A percentile compares a stretch with the other conserved stretches of the same genome.
Conservation (phyloP, 2,113 vertebrate genomes). For the Dicrurus megarhynchus region DNA sequence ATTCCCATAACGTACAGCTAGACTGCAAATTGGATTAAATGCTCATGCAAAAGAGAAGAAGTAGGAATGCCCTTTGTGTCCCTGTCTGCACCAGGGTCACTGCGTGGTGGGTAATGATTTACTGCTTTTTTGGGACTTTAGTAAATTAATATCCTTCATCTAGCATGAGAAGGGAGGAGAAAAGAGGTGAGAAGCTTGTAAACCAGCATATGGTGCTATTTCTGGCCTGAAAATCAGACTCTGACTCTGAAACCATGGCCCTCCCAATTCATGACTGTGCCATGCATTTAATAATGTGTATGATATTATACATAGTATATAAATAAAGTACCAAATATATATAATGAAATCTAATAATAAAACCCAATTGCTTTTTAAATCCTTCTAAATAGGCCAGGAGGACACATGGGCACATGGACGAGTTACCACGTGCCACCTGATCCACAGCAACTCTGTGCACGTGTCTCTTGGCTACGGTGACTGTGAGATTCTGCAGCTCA, state of each 20-base stretch:
- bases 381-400: not conserved
- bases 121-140: not conserved
- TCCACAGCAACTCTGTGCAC: not conserved
- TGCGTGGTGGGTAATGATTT: not conserved
- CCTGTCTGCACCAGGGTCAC: not conserved
- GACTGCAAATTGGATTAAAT: not conserved
- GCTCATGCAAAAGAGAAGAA: not conserved
- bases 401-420: not conserved
- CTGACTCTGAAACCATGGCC: not conserved
- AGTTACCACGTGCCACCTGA: not conserved
- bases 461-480: not conserved
- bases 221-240: not conserved
- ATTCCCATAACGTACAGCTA: not conserved
- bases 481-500: not conserved
- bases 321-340: not conserved
- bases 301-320: not conserved
- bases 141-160: not conserved
- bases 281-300: not conserved
- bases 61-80: not conserved
- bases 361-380: not conserved
- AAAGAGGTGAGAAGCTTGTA: not conserved
- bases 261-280: not conserved
- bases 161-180: not conserved
- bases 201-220: not conserved
- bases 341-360: not conserved